Conservation (phyloP, 2,888 invertebrate species). For the Cataglyphis albicans region DNA sequence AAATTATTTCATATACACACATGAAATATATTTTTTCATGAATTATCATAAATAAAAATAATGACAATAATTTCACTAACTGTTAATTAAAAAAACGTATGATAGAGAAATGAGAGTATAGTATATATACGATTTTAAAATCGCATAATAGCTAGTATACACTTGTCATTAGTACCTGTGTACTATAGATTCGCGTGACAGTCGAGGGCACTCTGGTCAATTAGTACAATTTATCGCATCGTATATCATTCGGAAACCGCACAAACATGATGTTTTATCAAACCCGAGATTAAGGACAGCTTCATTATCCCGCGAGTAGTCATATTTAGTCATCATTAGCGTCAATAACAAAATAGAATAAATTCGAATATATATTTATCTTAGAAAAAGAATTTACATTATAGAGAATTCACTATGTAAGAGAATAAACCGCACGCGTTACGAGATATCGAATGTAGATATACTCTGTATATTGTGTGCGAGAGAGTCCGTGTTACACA, state of each 20-base stretch:
- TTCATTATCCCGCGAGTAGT: slow-evolving; percentile 59
- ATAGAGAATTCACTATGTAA: slow-evolving; percentile 71
- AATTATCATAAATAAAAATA: slow-evolving; percentile 73
- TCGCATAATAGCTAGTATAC: slow-evolving; percentile 60
- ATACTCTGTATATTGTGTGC: slow-evolving; percentile 59
- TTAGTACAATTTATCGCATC: slow-evolving; percentile 71
- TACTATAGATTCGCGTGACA: slow-evolving; percentile 68
- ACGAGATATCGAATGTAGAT: slow-evolving; percentile 60
- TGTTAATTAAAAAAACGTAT: slow-evolving; percentile 75
- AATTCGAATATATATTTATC: slow-evolving; percentile 77
- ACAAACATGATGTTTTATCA: slow-evolving; percentile 66
- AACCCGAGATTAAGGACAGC: slow-evolving; percentile 63
- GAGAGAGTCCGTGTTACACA: slow-evolving; percentile 40
- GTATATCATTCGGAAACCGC: slow-evolving; percentile 68
- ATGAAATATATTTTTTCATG: slow-evolving; percentile 58
- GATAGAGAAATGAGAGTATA: slow-evolving; percentile 72
- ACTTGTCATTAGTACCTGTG: slow-evolving; percentile 62
- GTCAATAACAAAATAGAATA: slow-evolving; percentile 79
- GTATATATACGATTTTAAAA: slow-evolving; percentile 62
- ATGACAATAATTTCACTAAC: slow-evolving; percentile 66
- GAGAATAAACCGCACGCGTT: slow-evolving; percentile 61
- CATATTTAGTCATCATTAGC: no score
- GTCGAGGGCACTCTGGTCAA: slow-evolving; percentile 76
- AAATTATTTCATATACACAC: slow-evolving; percentile 79
- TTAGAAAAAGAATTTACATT: slow-evolving; percentile 80